phyloP scores from a whole-genome alignment of 2,797 vertebrate genomes.

The Hydrocynus forskahlii region DNA sequence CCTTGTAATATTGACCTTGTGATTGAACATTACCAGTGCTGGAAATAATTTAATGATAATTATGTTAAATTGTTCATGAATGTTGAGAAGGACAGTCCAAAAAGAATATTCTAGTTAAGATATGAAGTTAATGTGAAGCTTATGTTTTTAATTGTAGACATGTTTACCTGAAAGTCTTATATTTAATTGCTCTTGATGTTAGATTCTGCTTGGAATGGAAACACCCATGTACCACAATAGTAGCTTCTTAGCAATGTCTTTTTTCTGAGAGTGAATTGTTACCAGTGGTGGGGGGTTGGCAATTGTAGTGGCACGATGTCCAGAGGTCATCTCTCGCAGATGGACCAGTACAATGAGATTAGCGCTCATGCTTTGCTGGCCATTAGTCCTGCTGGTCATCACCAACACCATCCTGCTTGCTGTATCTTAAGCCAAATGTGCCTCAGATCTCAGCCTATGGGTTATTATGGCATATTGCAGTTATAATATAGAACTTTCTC shows the following conservation, averaged over 20 bases:
- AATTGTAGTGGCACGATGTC: neutral
- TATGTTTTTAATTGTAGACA: neutral
- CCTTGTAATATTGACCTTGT: neutral
- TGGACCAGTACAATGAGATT: conserved; percentile 51
- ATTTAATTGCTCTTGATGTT: conserved; percentile 27
- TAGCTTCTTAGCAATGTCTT: conserved; percentile 1
- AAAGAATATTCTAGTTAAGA: conserved; percentile 13
- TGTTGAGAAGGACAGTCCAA: neutral
- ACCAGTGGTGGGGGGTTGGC: neutral
- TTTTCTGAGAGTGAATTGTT: conserved; percentile 40
- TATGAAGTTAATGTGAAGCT: neutral
- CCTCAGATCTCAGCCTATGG: neutral
- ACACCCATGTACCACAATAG: neutral
- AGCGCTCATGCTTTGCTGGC: conserved; percentile 28
- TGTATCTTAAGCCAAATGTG: conserved; percentile 1
- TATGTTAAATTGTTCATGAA: neutral
- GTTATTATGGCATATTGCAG: neutral
- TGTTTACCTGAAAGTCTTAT: conserved; percentile 21
- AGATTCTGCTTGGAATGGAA: conserved; percentile 36
- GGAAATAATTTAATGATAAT: neutral
- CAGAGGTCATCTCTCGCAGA: conserved; percentile 44
- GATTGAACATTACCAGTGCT: neutral
- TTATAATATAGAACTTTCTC: neutral
- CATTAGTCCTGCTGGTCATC: conserved; percentile 36
- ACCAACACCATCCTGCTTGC: conserved; percentile 20